Evolutionary conservation across 2,888 invertebrate genomes (phyloP).

Genomic region (Eupithecia tripunctaria): DNA sequence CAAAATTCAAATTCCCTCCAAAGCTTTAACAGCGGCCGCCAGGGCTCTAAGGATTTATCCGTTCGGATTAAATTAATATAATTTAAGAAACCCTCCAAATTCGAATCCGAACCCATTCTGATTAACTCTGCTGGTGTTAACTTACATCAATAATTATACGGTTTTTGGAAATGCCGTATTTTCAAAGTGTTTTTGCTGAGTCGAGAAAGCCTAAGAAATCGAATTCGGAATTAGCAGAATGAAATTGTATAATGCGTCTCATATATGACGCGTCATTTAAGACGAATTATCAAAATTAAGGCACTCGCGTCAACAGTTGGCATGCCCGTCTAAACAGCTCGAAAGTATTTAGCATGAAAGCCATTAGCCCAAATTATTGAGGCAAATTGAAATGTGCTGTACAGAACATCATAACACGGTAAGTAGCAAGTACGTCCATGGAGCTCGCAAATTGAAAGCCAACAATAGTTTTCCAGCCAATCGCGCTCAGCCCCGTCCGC

Average conservation of each 20-base stretch:
- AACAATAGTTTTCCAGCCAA: conserved; percentile 14
- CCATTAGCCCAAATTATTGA: not conserved
- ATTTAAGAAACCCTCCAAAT: conserved; percentile 6
- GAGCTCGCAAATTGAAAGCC: conserved; percentile 5
- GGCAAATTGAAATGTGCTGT: not conserved
- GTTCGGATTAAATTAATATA: conserved; percentile 13
- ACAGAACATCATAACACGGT: not conserved
- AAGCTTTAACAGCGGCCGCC: not conserved
- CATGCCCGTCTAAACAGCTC: not conserved
- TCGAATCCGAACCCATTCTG: conserved; percentile 1
- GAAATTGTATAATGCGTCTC: not conserved
- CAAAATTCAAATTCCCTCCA: not conserved
- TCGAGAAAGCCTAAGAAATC: not conserved
- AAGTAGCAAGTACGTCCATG: not conserved
- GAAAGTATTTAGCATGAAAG: not conserved
- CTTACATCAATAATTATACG: conserved; percentile 4
- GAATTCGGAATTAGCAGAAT: not conserved
- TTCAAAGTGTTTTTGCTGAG: not conserved
- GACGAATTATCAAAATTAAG: not conserved
- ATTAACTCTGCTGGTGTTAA: not conserved
- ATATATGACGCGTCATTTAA: not conserved
- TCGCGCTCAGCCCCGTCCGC: not conserved
- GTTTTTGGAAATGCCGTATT: not conserved
- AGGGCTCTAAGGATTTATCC: not conserved
- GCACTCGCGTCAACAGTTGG: not conserved